Evolutionary conservation across 2,797 vertebrate species (phyloP), one percentile per base, ranked within the genome.

Genomic region (Rhinella marina): DNA sequence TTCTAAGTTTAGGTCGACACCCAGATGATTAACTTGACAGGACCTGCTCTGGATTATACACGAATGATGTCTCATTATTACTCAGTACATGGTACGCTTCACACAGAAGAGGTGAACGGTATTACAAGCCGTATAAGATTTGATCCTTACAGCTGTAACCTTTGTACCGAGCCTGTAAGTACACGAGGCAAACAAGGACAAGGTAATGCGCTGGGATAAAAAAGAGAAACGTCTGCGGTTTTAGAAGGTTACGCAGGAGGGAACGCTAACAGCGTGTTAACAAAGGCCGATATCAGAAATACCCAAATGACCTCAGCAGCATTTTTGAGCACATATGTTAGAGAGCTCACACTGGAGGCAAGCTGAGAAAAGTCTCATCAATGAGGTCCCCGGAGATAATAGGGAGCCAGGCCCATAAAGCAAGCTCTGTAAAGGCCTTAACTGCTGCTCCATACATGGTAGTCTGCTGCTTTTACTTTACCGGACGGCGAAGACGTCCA

Each of bases 351-450:
- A 14, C n/a, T 86, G 77, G 68, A 77, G 78, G 17, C 61, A 19
- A 79, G 84, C 84, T 77, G 57, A 78, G 57, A 6, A 54, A 78
- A 62, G 29, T 16, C 57, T 64, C 77, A 66, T 56, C 84, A 57
- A 80, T 80, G 64, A 83, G 79, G 25, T 87, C 81, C 86, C 81
- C 14, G n/a, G 68, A 72, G 86, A 82, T 25, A 61, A 11, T 76
- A 56, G 7, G 50, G 54, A 87, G 64, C 64, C 79, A 87, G 85
- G 25, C 64, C 48, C 70, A 14, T 75, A 77, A 77, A 77, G 48
- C 75, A 77, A 80, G 57, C 78, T 61, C 14, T 41, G 57, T 1
- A 61, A 41, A 21, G 78, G 78, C 10, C 78, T 19, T 81, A 61
- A 56, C 41, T 13, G 48, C 75, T 77, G 75, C 75, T 25, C 75